Evolutionary conservation across 2,113 vertebrate species (phyloP), one percentile per base, ranked within the genome.

Genomic region (Cyanoramphus novaezelandiae): DNA sequence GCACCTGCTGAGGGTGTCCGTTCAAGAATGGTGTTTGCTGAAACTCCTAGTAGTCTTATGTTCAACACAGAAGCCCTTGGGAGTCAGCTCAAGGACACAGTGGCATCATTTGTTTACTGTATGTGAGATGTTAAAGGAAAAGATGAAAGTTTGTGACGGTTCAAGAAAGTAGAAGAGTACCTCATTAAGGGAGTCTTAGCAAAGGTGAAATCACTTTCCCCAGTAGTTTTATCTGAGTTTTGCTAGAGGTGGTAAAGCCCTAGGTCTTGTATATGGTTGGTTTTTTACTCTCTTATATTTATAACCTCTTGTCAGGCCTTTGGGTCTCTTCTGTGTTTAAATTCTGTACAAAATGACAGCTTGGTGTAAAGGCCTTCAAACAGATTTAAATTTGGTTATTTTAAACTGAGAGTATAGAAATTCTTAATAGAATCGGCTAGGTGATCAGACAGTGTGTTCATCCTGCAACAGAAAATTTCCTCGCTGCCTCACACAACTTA

Each of bases 21-120:
- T 37, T 63, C 3, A 10, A n/a, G 41, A 52, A 0, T 0, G 1
- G 15, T 6, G 13, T 57, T 75, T 91, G 46, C 69, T 63, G 53
- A 35, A 78, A 44, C 25, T 63, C 31, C 1, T 0, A 0, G 4
- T 6, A 31, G 82, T 13, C 50, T 75, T 19, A 24, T 4, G 25
- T 39, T 49, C 47, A 27, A 29, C 14, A 9, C 11, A n/a, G 33
- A 59, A 41, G 35, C 44, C 15, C 43, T 68, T n/a, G 50, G n/a
- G 55, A 74, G 7, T 57, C 64, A 57, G 33, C 37, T 76, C 14
- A 68, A 33, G 47, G 64, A 28, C 20, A 12, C 11, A 8, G 37
- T 17, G 28, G 29, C 50, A 44, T 59, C 24, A 4, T 74, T 41
- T 87, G 46, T 57, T 64, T 65, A 33, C 65, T 55, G 0, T 67